Percentiles rank a stretch among this genome's conserved stretches.
Conservation (phyloP, 2,113 vertebrate species). For the Prionailurus bengalensis region DNA sequence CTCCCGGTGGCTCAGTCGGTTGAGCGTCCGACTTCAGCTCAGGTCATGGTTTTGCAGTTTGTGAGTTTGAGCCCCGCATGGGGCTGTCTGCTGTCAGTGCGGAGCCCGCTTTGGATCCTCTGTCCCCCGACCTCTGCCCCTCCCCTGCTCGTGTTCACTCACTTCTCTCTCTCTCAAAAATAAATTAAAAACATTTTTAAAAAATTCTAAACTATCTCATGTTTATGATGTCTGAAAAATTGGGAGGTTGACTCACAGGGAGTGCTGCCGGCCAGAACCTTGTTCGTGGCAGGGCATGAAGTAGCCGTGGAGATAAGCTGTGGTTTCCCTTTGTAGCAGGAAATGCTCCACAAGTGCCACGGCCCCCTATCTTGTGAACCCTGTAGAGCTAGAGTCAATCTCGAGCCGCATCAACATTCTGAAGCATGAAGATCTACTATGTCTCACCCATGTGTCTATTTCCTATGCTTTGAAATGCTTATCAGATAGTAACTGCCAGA, state of each 20-base stretch:
- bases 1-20: too few species aligned
- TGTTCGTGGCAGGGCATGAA: not conserved
- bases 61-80: too few species aligned
- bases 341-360: not conserved
- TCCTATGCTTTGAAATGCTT: not conserved
- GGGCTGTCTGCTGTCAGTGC: too few species aligned
- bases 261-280: not conserved
- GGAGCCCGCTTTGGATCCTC: too few species aligned
- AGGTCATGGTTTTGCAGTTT: too few species aligned
- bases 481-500: not conserved
- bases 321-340: not conserved
- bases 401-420: not conserved
- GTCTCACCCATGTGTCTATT: not conserved
- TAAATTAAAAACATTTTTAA: too few species aligned
- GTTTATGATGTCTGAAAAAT: slow-evolving; percentile 11
- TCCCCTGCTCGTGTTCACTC: too few species aligned
- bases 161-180: too few species aligned
- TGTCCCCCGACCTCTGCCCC: too few species aligned
- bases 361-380: not conserved
- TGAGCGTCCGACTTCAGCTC: too few species aligned
- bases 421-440: not conserved
- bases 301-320: not conserved
- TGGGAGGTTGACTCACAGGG: not conserved
- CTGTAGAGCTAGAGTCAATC: not conserved
- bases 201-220: not conserved